Evolutionary conservation across 2,113 vertebrate species (phyloP).

Genomic region (Copsychus sechellarum): DNA sequence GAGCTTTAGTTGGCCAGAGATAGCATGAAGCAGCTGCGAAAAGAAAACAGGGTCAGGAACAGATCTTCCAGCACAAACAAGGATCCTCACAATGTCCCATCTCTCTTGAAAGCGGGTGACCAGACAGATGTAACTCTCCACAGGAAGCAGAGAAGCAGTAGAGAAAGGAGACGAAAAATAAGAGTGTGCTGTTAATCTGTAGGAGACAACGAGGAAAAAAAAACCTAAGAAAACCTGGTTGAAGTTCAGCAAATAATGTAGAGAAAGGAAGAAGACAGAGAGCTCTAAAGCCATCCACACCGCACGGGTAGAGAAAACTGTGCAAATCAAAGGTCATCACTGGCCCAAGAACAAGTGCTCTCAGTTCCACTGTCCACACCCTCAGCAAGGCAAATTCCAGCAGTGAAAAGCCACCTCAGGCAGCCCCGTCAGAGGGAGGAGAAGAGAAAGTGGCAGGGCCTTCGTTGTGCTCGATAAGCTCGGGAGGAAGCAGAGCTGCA

Average conservation of each 20-base stretch:
- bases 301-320: fast-evolving
- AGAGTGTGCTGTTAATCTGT: neutral
- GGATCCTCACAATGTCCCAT: neutral
- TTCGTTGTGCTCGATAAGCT: neutral
- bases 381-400: neutral
- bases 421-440: neutral
- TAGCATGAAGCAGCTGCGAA: neutral
- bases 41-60: neutral
- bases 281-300: neutral
- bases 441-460: neutral
- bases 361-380: neutral
- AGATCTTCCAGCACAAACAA: neutral
- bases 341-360: neutral
- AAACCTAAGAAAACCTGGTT: neutral
- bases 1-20: neutral
- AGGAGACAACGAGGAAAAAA: neutral
- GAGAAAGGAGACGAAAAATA: neutral
- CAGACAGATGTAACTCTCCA: neutral
- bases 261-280: neutral
- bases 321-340: neutral
- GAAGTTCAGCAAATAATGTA: neutral
- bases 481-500: neutral
- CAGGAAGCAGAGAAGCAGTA: fast-evolving
- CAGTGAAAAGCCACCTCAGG: neutral
- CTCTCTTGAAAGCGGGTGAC: neutral